Evolutionary conservation across 2,888 invertebrate genomes (phyloP).

Genomic region (Hesperia comma): DNA sequence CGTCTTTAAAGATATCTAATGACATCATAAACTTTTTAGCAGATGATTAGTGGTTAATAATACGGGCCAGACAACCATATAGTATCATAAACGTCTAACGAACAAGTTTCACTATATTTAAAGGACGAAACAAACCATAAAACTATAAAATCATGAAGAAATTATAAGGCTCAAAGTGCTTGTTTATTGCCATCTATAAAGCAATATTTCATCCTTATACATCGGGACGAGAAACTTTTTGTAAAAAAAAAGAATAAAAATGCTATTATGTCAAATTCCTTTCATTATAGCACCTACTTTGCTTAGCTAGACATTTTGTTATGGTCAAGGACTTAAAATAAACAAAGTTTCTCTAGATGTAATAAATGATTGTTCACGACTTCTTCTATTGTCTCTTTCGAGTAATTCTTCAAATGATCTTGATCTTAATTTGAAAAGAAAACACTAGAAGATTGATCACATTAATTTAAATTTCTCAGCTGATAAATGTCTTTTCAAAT

Average conservation of each 20-base stretch:
- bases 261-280: conserved; percentile 51
- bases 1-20: background rate
- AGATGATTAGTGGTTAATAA: conserved; percentile 66
- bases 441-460: conserved; percentile 34
- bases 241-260: conserved; percentile 42
- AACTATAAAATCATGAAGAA: conserved; percentile 74
- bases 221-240: conserved; percentile 47
- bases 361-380: conserved; percentile 71
- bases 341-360: conserved; percentile 68
- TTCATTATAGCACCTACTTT: conserved; percentile 61
- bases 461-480: conserved; percentile 40
- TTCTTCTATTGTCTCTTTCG: conserved; percentile 58
- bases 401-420: conserved; percentile 63
- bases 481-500: conserved; percentile 25
- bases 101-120: conserved; percentile 58
- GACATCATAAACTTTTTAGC: conserved; percentile 50
- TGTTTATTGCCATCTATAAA: conserved; percentile 74
- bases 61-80: conserved; percentile 45
- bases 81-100: conserved; percentile 61
- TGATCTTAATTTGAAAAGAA: conserved; percentile 62
- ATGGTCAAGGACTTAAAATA: conserved; percentile 70
- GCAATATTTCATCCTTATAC: conserved; percentile 77
- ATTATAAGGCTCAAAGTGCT: conserved; percentile 63
- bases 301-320: conserved; percentile 58
- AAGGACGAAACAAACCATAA: conserved; percentile 68